A percentile compares a stretch with the other conserved stretches of the same genome.
Evolutionary conservation across 2,888 invertebrate genomes (phyloP).

Genomic region (Therioaphis trifolii): DNA sequence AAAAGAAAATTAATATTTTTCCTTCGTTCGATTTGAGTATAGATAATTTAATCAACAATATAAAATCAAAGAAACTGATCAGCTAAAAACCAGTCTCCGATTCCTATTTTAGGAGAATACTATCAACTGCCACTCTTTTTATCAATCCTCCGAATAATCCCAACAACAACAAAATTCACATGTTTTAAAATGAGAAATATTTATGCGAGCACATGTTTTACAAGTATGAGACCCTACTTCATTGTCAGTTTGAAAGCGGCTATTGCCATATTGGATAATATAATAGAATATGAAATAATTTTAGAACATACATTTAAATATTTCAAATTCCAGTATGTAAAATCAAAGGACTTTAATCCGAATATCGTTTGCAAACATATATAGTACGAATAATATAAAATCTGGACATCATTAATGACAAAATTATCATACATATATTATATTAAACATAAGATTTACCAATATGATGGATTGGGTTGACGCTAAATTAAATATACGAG

Average conservation of each 20-base stretch:
- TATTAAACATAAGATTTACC: no score
- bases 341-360: neutral
- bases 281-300: neutral
- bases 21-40: no score
- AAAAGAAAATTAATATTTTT: no score
- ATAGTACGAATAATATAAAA: neutral
- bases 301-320: neutral
- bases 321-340: neutral
- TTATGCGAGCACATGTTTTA: conserved; percentile 56
- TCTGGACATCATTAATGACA: neutral
- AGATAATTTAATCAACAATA: no score
- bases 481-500: no score
- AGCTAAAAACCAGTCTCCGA: no score
- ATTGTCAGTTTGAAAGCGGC: neutral
- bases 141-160: conserved; percentile 17
- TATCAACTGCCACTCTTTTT: neutral
- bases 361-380: neutral
- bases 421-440: no score
- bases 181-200: conserved; percentile 48
- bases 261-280: neutral
- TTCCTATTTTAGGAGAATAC: neutral
- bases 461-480: no score
- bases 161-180: conserved; percentile 19
- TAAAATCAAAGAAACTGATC: no score
- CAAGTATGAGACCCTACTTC: neutral